Conservation (phyloP, 2,888 invertebrate genomes). For the Beris morrisii region DNA sequence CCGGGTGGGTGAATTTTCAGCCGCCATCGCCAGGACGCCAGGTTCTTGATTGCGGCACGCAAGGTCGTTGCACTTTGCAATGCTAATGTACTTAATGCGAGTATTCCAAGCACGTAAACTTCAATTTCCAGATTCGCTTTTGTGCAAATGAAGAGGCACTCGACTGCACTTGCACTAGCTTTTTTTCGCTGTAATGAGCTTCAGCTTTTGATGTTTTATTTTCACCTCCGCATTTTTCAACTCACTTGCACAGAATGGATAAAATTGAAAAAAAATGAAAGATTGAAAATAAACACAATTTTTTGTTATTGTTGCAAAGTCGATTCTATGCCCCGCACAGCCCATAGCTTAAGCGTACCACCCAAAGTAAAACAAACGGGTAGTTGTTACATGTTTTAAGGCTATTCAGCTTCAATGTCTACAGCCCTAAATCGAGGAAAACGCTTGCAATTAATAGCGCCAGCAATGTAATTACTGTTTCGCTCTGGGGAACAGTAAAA, state of each 20-base stretch:
- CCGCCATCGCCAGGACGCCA: neutral
- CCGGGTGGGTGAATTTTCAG: too few species aligned
- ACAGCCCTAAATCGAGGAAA: too few species aligned
- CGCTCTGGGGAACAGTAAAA: too few species aligned
- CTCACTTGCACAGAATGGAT: constrained; percentile 17
- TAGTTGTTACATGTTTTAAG: too few species aligned
- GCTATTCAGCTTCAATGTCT: too few species aligned
- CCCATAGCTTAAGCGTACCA: too few species aligned
- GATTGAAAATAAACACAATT: too few species aligned
- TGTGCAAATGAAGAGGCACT: constrained; percentile 22
- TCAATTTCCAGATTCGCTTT: constrained; percentile 23
- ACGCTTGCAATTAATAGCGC: too few species aligned
- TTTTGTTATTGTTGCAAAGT: too few species aligned
- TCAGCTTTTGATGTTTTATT: constrained; percentile 5
- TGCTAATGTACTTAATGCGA: constrained; percentile 20
- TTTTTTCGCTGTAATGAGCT: constrained; percentile 12
- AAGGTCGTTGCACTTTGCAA: constrained; percentile 27
- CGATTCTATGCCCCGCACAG: too few species aligned
- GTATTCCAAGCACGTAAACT: constrained; percentile 9
- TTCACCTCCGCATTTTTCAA: constrained; percentile 4
- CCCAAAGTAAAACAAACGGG: too few species aligned
- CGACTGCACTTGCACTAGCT: constrained; percentile 16
- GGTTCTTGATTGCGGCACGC: neutral
- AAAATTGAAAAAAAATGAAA: constrained; percentile 6
- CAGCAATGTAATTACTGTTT: too few species aligned